Conservation (phyloP, 2,888 invertebrate species). For the Spodoptera exigua region DNA sequence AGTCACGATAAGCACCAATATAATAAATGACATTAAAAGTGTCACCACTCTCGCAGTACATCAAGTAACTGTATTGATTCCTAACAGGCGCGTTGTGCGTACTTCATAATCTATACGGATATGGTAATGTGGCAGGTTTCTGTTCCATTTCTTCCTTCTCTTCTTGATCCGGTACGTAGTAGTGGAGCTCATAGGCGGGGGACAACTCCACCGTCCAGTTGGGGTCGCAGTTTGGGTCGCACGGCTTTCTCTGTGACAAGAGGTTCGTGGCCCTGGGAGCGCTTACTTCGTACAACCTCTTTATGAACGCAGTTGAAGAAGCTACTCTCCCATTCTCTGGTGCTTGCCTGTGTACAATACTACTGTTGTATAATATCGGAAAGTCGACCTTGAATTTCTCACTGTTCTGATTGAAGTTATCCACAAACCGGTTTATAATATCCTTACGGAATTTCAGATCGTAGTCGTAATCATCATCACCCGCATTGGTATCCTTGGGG, state of each 20-base stretch:
- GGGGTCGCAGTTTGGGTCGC: constrained; percentile 71
- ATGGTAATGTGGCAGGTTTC: constrained; percentile 57
- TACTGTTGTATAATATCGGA: constrained; percentile 80
- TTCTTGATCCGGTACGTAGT: constrained; percentile 83
- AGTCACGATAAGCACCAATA: constrained; percentile 26
- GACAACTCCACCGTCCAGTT: constrained; percentile 76
- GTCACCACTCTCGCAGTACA: constrained; percentile 9
- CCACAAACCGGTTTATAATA: constrained; percentile 75
- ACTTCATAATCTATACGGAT: constrained; percentile 66
- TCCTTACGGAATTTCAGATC: constrained; percentile 75
- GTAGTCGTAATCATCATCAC: constrained; percentile 73
- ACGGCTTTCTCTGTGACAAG: constrained; percentile 48
- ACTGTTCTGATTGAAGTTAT: constrained; percentile 80
- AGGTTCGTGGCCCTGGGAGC: constrained; percentile 36
- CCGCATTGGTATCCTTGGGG: constrained; percentile 30
- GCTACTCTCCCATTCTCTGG: constrained; percentile 66
- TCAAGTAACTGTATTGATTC: constrained; percentile 22
- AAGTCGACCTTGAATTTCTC: constrained; percentile 78
- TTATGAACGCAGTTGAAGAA: constrained; percentile 76
- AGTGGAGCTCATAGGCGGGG: constrained; percentile 83
- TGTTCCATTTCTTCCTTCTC: constrained; percentile 70
- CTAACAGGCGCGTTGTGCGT: constrained; percentile 13
- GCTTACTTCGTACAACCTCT: constrained; percentile 65
- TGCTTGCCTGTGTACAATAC: constrained; percentile 70
- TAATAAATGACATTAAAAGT: constrained; percentile 27